Evolutionary conservation across 1,140 invertebrate genomes (phyloP), one percentile per base, ranked within the genome.

Genomic region (Calycopis cecrops): DNA sequence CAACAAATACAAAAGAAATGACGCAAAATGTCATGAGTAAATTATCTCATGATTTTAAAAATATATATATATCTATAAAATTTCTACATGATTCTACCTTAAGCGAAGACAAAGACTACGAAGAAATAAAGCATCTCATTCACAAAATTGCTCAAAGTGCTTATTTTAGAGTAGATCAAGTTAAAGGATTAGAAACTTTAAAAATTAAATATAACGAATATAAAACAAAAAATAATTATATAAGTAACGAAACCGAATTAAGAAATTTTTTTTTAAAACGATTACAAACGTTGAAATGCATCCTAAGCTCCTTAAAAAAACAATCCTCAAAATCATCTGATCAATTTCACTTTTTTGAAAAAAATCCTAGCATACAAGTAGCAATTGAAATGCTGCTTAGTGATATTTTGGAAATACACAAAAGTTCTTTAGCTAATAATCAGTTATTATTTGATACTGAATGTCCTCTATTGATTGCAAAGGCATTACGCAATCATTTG

Each of bases 191-290:
- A 8, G 40, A 44, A 14, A 16, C 40, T 9, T 44, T 44, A 44
- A 44, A 44, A 44, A 44, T 44, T 16, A 44, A 14, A 44, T 44
- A n/a, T n/a, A n/a, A n/a, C n/a, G n/a, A n/a, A n/a, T n/a, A 44
- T 44, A 44, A 16, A 44, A 9, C 14, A 44, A 16, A 44, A 9
- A 16, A 44, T 44, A 44, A 14, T 44, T 6, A 9, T 44, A 6
- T 44, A 9, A 44, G 9, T 9, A 44, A 44, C 40, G 16, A 9
- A 14, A 12, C 8, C 14, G 40, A 28, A 28, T 37, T 9, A 37
- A 9, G 9, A 16, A 44, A 2, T 4, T 9, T 44, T 44, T 9
- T 14, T 16, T 44, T 8, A 44, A 44, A 44, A 44, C 12, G 40
- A 9, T 16, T 44, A 1, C 16, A 44, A 8, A 44, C 40, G 14